Percentiles rank a stretch among this genome's conserved stretches.
These are phyloP conservation scores for Silurus glanis DNA, from an alignment of 2,113 vertebrate species.

Conservation along the genomic window DNA sequence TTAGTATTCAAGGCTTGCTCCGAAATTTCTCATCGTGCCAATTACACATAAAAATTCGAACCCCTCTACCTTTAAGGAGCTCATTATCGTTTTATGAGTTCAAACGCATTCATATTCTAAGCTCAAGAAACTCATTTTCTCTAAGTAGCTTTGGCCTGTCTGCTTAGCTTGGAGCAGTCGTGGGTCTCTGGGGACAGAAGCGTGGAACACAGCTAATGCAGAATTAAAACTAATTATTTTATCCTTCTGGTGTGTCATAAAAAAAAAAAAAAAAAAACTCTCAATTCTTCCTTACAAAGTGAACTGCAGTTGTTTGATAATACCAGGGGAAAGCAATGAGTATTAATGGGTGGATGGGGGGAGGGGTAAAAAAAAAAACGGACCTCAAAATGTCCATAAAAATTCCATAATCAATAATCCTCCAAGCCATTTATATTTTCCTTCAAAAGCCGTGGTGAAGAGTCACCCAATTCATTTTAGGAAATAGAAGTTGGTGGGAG, in stretches of 20 bases:
- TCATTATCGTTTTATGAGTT: slow-evolving; percentile 22
- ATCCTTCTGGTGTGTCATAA: neutral
- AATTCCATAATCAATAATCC: neutral
- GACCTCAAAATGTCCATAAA: neutral
- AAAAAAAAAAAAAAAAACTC: neutral
- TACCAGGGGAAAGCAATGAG: neutral
- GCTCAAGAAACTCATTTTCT: slow-evolving; percentile 23
- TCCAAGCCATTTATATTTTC: neutral
- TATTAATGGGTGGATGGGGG: neutral
- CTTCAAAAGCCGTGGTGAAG: neutral
- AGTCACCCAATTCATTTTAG: neutral
- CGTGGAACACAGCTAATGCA: neutral
- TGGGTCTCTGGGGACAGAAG: slow-evolving; percentile 30
- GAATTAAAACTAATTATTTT: slow-evolving; percentile 12
- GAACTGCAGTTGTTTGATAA: neutral
- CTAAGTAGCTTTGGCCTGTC: slow-evolving; percentile 35
- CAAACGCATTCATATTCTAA: neutral
- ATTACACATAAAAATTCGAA: slow-evolving; percentile 9
- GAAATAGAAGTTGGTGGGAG: neutral
- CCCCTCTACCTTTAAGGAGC: slow-evolving; percentile 15
- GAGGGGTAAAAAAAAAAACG: neutral
- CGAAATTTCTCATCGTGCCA: neutral
- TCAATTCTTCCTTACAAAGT: neutral
- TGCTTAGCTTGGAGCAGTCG: neutral
- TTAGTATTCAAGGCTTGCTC: neutral